Percentiles rank a stretch among this genome's conserved stretches.
Conservation (phyloP, 1,140 invertebrate species). For the Meloidogyne exigua region DNA sequence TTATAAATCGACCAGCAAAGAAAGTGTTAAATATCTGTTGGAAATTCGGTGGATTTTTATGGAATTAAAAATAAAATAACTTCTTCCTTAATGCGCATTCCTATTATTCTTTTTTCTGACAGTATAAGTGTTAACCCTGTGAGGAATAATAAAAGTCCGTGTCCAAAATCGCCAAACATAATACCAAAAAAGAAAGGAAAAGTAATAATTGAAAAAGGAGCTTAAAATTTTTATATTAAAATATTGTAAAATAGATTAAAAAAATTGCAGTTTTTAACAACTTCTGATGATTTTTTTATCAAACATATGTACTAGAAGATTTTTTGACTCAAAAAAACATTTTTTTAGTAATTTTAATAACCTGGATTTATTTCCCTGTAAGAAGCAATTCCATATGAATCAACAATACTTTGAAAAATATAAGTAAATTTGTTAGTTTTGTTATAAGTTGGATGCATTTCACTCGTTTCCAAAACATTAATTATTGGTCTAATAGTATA, state of each 20-base stretch:
- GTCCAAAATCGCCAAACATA: conserved; percentile 89
- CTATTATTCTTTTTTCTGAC: conserved; percentile 75
- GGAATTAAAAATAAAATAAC: conserved; percentile 45
- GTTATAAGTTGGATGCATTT: conserved; percentile 67
- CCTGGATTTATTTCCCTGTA: conserved; percentile 68
- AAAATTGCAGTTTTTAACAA: no score
- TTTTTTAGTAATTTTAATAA: not conserved
- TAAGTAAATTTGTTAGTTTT: conserved; percentile 68
- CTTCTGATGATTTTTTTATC: no score
- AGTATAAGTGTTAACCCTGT: conserved; percentile 78
- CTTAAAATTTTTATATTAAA: conserved; percentile 54
- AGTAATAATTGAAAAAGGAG: conserved; percentile 86
- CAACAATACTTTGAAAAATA: conserved; percentile 68
- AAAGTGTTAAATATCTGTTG: conserved; percentile 89
- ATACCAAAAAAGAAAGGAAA: conserved; percentile 89
- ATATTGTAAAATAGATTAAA: not conserved
- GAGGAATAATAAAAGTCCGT: conserved; percentile 76
- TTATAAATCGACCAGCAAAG: conserved; percentile 94
- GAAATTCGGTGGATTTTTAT: not conserved
- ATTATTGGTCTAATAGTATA: conserved; percentile 66
- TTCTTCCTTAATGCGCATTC: conserved; percentile 72
- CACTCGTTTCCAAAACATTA: conserved; percentile 65
- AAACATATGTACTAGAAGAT: no score
- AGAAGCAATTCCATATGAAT: conserved; percentile 67
- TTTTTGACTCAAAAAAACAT: no score